Evolutionary conservation across 2,797 vertebrate genomes (phyloP).

Genomic region (Tenualosa ilisha): DNA sequence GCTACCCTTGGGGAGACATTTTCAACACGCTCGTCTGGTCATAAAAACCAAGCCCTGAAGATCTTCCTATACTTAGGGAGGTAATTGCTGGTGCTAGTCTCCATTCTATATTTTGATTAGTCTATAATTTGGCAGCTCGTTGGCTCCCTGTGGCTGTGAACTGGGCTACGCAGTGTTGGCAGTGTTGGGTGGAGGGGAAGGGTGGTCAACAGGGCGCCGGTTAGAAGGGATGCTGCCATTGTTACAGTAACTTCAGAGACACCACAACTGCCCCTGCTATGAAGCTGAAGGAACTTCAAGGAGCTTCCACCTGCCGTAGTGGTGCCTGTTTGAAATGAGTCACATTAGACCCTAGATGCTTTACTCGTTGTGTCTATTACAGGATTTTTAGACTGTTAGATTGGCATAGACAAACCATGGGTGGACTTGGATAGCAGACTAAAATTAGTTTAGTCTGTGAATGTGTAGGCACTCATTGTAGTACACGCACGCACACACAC

Average conservation of each 20-base stretch:
- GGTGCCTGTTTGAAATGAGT: not conserved
- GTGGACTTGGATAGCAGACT: not conserved
- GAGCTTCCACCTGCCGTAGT: not conserved
- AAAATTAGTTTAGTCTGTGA: not conserved
- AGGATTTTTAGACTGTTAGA: not conserved
- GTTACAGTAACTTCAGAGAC: not conserved
- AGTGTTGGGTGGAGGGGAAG: not conserved
- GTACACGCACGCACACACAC: conserved; percentile 20
- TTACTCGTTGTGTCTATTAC: not conserved
- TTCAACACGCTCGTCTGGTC: conserved; percentile 60
- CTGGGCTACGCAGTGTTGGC: not conserved
- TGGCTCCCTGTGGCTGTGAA: conserved; percentile 58
- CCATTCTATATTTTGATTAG: conserved; percentile 73
- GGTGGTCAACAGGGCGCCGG: not conserved
- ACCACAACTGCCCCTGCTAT: not conserved
- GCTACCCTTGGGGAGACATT: conserved; percentile 59
- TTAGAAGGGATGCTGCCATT: not conserved
- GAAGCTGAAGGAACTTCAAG: not conserved
- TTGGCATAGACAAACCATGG: not conserved
- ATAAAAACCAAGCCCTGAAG: conserved; percentile 65
- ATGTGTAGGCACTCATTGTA: not conserved
- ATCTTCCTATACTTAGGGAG: conserved; percentile 70
- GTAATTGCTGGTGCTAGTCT: conserved; percentile 72
- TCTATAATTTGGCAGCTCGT: conserved; percentile 72
- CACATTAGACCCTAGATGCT: not conserved